Base-by-base conservation (phyloP, 2,888 invertebrate genomes). In the Dasypogon diadema region DNA sequence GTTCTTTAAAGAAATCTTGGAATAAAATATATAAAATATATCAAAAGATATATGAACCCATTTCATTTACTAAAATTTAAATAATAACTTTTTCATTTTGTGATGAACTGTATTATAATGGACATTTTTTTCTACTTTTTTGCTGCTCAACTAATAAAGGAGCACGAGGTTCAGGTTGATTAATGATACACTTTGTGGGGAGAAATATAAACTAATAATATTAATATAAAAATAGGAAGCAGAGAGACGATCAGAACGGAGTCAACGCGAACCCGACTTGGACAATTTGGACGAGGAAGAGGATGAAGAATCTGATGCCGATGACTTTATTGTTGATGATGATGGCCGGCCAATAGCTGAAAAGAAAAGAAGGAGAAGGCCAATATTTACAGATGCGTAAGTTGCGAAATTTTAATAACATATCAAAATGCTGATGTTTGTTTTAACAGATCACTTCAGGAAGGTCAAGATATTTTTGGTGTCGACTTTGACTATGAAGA, bases 381-480 rank as follows among this genome's bases (percentile, higher is more conserved):
- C 91, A 12, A 92, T 95, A 80, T 96, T 94, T 82, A 92, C 93
- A 58, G 96, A 97, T 87, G 94, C 94, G 92, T 93, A 88, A 89
- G 93, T 90, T 26, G 16, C 18, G 8, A 21, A 54, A 2, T 54
- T 48, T n/a, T 48, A 16, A 55, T 3, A 21, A 12, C 24, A 5
- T 4, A 22, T 22, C 5, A 55, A 58, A 12, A 58, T 14, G 12
- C 30, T 14, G 10, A 6, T 58, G 14, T 1, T 48, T 2, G 14
- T 74, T 30, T 58, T 80, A 81, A 12, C 79, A 94, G 92, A 10
- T 95, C 95, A 0, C 87, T 98, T 16, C 98, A 98, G 90, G 97
- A 99, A 85, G 99, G 99, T 73, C 98, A 98, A 85, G 99, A 99
- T 84, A 97, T 99, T 79, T 99, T 99, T 84, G 99, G 99, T 26